Evolutionary conservation across 1,140 invertebrate species (phyloP), one percentile per base, ranked within the genome.

Genomic region (Cydia splendana): DNA sequence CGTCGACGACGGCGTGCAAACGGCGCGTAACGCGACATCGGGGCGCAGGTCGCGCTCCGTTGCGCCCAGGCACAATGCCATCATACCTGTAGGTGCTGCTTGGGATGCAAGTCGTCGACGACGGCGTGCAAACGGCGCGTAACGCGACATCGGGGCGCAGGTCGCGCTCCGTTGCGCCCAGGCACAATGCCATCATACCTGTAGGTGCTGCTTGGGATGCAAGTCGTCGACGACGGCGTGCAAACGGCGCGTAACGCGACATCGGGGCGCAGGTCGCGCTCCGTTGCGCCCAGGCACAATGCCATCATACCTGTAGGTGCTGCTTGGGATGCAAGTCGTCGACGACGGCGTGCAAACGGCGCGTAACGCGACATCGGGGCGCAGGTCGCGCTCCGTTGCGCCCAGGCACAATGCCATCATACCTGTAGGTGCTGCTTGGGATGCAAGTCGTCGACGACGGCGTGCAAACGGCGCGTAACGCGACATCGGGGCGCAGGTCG

Each of bases 361-460:
- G 30, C n/a, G n/a, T n/a, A n/a, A n/a, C n/a, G n/a, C n/a, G n/a
- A n/a, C n/a, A n/a, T n/a, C n/a, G n/a, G n/a, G n/a, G n/a, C n/a
- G n/a, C n/a, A n/a, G n/a, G n/a, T n/a, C n/a, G n/a, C n/a, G n/a
- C n/a, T n/a, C n/a, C n/a, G n/a, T n/a, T n/a, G n/a, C n/a, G n/a
- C n/a, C n/a, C n/a, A n/a, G n/a, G n/a, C n/a, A n/a, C n/a, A n/a
- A n/a, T n/a, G n/a, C n/a, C n/a, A n/a, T n/a, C n/a, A 38, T 38
- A 85, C 89, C 85, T 91, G 87, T 20, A 78, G 18, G n/a, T 87
- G 88, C 73, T 88, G 87, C 0, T 81, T 78, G 45, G 78, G 73
- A 71, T 89, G 88, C 73, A 89, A 79, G 7, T 71, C 75, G 0
- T 77, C 73, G 67, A 80, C 51, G 38, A 69, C 81, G 65, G 76